Evolutionary conservation across 2,888 invertebrate genomes (phyloP), one percentile per base, ranked within the genome.

Genomic region (Mythimna albipuncta): DNA sequence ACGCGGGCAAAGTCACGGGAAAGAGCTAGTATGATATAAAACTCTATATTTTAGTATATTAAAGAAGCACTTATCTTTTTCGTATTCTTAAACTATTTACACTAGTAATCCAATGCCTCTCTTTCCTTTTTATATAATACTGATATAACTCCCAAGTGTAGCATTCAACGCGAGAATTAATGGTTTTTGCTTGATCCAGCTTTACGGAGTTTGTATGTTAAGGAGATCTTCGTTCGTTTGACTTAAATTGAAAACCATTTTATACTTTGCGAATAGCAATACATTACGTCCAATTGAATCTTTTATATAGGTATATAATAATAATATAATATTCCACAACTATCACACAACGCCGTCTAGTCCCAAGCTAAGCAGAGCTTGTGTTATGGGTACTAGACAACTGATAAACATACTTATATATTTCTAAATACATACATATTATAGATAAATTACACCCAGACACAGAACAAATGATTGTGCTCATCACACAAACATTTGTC

Each of bases 121-220:
- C 10, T 57, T 69, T 41, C 26, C n/a, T 63, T 71, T 59, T 41
- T n/a, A 54, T 52, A 58, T 38, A 68, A 65, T 44, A 21, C 62
- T 59, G 32, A 72, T 55, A 69, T 64, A 63, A 61, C 61, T 65
- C 32, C 44, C 21, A 75, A 72, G 65, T 54, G 57, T 64, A 64
- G 54, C 41, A 61, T 79, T 76, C 83, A 74, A 47, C 9, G 57
- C 21, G 65, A 73, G 64, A 76, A 82, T 74, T 73, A 79, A 82
- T 83, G 72, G 69, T 67, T 63, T 16, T 69, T 26, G 21, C 67
- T 72, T 78, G 79, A 82, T 75, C 71, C 57, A 55, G 44, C 41
- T 68, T 62, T 21, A 38, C 38, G 26, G 57, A 64, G 62, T 55
- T 72, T 52, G 26, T 54, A 44, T 52, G 32, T 58, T 47, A 5